Evolutionary conservation across 2,113 vertebrate species (phyloP).

Genomic region (Sapayoa aenigma): DNA sequence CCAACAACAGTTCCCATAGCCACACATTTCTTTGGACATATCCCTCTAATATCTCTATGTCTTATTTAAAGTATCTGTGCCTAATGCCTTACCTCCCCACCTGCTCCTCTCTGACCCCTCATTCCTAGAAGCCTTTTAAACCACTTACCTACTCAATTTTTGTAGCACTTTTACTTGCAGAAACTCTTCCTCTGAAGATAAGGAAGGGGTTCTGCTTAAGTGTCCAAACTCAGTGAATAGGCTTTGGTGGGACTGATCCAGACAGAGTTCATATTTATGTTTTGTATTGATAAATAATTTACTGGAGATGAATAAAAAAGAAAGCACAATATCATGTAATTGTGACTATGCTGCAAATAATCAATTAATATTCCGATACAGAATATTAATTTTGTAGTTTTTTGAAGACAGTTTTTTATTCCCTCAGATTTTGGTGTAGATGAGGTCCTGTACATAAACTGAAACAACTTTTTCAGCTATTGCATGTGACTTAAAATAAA

Average conservation of each 20-base stretch:
- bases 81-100: neutral
- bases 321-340: neutral
- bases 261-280: neutral
- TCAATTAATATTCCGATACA: neutral
- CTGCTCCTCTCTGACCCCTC: neutral
- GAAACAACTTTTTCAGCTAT: neutral
- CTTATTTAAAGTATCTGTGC: neutral
- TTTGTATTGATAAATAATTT: neutral
- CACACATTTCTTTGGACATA: neutral
- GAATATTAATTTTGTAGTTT: no score
- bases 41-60: neutral
- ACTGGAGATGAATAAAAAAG: neutral
- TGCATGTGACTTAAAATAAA: neutral
- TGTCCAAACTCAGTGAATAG: neutral
- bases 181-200: neutral
- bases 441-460: neutral
- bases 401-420: neutral
- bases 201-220: neutral
- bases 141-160: neutral
- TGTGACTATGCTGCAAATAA: neutral
- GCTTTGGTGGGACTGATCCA: neutral
- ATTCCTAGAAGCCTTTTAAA: neutral
- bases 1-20: neutral
- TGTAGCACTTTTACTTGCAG: neutral
- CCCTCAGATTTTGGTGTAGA: neutral